Evolutionary conservation across 2,113 vertebrate genomes (phyloP).

Genomic region (Girardinichthys multiradiatus): DNA sequence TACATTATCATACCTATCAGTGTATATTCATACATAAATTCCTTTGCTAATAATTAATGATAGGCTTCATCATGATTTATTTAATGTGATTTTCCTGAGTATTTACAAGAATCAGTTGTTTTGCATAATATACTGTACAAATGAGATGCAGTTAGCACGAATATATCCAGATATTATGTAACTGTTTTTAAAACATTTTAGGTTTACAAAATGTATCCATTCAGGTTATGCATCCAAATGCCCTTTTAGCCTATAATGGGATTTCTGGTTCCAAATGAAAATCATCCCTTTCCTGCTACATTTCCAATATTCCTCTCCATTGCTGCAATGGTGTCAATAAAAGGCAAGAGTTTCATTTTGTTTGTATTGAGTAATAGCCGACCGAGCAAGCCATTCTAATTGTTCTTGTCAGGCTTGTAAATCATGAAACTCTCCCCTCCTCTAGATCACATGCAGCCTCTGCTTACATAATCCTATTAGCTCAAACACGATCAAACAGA

Average conservation of each 20-base stretch:
- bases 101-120: not conserved
- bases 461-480: constrained; percentile 64
- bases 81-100: not conserved
- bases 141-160: too few relatives aligned
- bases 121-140: too few relatives aligned
- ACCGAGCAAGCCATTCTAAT: constrained; percentile 64
- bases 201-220: not conserved
- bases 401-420: constrained; percentile 73
- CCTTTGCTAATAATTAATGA: not conserved
- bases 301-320: constrained; percentile 26
- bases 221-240: constrained; percentile 10
- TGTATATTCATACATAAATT: constrained; percentile 1
- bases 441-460: constrained; percentile 52
- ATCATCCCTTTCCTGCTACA: constrained; percentile 15
- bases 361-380: constrained; percentile 63
- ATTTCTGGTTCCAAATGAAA: constrained; percentile 32
- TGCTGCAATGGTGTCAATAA: constrained; percentile 48
- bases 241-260: constrained; percentile 22
- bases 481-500: constrained; percentile 37
- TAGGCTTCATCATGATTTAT: not conserved
- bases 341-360: constrained; percentile 56
- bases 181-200: not conserved
- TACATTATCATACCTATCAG: not conserved
- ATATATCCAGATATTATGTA: too few relatives aligned
- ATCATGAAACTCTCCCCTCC: constrained; percentile 53